These are phyloP conservation scores for Drosophila aff. DNA, from an alignment of 1,140 invertebrate genomes.

Conservation along the genomic window DNA sequence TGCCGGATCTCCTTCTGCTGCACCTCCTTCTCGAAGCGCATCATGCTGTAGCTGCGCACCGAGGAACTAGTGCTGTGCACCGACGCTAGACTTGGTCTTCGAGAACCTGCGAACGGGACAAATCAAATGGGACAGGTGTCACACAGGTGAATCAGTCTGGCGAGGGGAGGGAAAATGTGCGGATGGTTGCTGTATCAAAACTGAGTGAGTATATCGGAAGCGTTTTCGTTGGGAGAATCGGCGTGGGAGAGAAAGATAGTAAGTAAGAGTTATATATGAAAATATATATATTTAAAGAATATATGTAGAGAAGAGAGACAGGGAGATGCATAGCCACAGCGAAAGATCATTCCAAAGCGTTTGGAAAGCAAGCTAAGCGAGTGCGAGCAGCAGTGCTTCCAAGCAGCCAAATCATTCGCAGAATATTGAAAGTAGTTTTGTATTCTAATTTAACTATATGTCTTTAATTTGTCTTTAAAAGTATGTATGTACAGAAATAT, in stretches of 20 bases:
- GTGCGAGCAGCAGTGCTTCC: conserved; percentile 25
- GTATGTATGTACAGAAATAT: neutral
- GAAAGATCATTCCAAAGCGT: conserved; percentile 41
- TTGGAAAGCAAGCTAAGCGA: conserved; percentile 40
- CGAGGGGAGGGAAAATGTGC: neutral
- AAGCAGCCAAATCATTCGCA: conserved; percentile 7
- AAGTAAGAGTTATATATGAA: conserved; percentile 17
- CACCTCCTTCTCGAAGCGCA: conserved; percentile 90
- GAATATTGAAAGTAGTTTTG: neutral
- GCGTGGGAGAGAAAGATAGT: conserved; percentile 35
- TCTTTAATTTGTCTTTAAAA: too few species aligned
- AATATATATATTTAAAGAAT: conserved; percentile 4
- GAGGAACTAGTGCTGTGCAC: conserved; percentile 92
- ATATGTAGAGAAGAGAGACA: conserved; percentile 6
- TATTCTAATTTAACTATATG: too few species aligned
- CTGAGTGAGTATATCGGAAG: conserved; percentile 43
- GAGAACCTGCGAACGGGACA: conserved; percentile 87
- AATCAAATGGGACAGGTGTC: neutral
- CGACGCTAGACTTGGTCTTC: conserved; percentile 92
- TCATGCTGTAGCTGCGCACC: conserved; percentile 91
- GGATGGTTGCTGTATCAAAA: conserved; percentile 40
- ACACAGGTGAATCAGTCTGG: neutral
- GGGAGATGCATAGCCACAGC: conserved; percentile 43
- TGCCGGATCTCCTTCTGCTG: conserved; percentile 91
- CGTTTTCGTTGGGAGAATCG: conserved; percentile 36